A percentile compares a stretch with the other conserved stretches of the same genome.
These are phyloP conservation scores for Telenomus remus DNA, from an alignment of 1,140 invertebrate species.

Conservation along the genomic window DNA sequence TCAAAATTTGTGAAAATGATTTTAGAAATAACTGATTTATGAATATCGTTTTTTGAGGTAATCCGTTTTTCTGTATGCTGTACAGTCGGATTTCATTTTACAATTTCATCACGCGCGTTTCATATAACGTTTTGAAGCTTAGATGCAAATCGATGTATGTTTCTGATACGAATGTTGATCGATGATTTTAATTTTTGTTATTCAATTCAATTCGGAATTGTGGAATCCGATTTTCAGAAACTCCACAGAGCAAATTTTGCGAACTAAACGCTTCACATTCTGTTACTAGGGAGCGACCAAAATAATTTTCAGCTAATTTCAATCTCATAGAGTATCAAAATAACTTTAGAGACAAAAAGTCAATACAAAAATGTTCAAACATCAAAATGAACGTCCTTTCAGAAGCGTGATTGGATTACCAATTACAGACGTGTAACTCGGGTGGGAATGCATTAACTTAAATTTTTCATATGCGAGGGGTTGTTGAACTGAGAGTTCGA, in stretches of 20 bases:
- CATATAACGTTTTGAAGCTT: slow-evolving; percentile 38
- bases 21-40: not conserved
- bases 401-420: slow-evolving; percentile 22
- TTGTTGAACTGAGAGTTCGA: slow-evolving; percentile 29
- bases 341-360: not conserved
- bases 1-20: too few species aligned
- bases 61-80: slow-evolving; percentile 16
- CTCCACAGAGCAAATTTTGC: too few species aligned
- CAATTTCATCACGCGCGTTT: slow-evolving; percentile 35
- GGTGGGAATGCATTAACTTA: slow-evolving; percentile 35
- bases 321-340: too few species aligned
- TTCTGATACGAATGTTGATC: slow-evolving; percentile 17
- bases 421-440: slow-evolving; percentile 18
- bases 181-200: slow-evolving; percentile 15
- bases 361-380: slow-evolving; percentile 12
- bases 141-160: slow-evolving; percentile 21
- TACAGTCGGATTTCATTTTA: slow-evolving; percentile 24
- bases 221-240: too few species aligned
- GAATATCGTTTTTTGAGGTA: not conserved
- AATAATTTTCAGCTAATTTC: not conserved
- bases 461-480: slow-evolving; percentile 12
- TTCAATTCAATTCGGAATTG: not conserved
- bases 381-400: slow-evolving; percentile 1
- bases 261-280: not conserved
- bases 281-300: not conserved